phyloP scores from a whole-genome alignment of 2,113 vertebrate genomes.

The Callorhinus ursinus region DNA sequence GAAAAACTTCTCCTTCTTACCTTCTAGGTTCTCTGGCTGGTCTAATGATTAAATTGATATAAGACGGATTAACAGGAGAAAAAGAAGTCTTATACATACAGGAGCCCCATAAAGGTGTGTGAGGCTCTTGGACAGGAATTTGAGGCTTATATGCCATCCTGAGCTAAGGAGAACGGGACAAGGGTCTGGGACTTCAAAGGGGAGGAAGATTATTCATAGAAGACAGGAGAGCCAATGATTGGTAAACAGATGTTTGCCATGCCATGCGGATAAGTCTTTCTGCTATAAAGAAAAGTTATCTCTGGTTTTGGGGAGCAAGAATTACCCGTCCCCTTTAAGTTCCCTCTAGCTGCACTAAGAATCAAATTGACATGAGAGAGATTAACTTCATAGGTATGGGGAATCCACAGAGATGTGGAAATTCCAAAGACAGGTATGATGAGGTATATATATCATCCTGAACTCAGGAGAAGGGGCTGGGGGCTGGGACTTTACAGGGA shows the following conservation, averaged over 20 bases:
- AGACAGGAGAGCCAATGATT: neutral
- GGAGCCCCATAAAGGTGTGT: neutral
- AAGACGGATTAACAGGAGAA: neutral
- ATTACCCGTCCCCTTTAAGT: too few relatives aligned
- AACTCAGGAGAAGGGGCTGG: neutral
- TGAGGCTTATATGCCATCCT: neutral
- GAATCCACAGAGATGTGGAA: too few relatives aligned
- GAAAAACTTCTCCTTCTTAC: neutral
- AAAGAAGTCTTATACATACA: neutral
- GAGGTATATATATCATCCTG: too few relatives aligned
- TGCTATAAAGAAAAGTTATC: neutral
- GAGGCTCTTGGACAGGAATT: neutral
- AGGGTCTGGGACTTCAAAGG: neutral
- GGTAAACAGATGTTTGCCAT: neutral
- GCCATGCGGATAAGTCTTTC: neutral
- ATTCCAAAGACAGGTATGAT: too few relatives aligned
- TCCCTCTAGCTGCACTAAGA: too few relatives aligned
- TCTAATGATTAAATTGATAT: neutral
- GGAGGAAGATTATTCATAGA: neutral
- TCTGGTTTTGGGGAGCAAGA: neutral
- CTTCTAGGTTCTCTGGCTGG: neutral
- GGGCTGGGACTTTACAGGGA: neutral
- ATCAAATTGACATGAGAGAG: too few relatives aligned
- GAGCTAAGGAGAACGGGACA: neutral
- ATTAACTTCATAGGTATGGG: too few relatives aligned